These are phyloP conservation scores for Drosophila cognata DNA, from an alignment of 2,888 invertebrate species.

Conservation along the genomic window DNA sequence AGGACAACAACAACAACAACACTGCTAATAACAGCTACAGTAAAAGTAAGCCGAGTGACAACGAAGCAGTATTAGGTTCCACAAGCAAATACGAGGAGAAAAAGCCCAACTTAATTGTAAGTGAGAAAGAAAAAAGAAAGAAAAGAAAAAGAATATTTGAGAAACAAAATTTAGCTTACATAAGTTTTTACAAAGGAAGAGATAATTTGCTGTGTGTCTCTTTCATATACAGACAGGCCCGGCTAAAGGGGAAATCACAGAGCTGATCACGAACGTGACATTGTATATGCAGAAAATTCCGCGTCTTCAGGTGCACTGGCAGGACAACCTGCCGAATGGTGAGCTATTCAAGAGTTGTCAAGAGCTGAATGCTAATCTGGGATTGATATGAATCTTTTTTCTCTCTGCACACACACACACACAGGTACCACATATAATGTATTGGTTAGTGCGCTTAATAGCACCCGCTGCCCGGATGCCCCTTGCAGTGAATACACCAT, in stretches of 20 bases:
- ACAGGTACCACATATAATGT: conserved; percentile 81
- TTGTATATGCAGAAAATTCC: conserved; percentile 68
- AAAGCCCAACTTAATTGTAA: conserved; percentile 22
- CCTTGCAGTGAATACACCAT: conserved; percentile 79
- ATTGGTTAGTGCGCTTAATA: conserved; percentile 74
- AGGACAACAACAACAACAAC: not conserved
- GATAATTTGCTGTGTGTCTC: not conserved
- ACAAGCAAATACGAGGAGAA: not conserved
- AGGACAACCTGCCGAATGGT: conserved; percentile 80
- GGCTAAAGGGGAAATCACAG: conserved; percentile 44
- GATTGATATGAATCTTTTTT: not conserved
- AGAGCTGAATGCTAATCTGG: not conserved
- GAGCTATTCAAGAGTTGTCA: not conserved
- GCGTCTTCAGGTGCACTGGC: conserved; percentile 79
- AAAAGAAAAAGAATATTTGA: not conserved
- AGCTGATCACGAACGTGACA: conserved; percentile 67
- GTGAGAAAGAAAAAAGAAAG: not conserved
- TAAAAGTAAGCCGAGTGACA: not conserved
- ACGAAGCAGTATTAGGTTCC: not conserved
- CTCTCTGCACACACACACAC: not conserved
- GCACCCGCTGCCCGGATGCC: conserved; percentile 70
- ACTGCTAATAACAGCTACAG: not conserved
- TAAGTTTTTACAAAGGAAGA: not conserved
- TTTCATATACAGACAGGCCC: not conserved
- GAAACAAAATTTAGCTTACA: not conserved